phyloP scores from a whole-genome alignment of 2,888 invertebrate genomes.

The Drosophila nigricruria region DNA sequence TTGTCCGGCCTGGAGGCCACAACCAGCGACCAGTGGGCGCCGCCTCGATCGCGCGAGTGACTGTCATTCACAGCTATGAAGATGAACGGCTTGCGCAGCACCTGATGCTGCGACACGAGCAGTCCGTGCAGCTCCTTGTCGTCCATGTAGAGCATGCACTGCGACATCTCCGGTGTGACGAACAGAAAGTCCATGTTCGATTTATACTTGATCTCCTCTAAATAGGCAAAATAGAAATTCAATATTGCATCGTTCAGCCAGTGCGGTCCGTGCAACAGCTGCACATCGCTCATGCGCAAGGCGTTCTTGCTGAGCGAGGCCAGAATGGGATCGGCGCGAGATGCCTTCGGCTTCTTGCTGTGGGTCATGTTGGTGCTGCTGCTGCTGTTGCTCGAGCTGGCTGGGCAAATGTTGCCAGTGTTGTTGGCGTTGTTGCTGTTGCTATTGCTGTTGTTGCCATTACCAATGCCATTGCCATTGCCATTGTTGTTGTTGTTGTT shows the following conservation, averaged over 20 bases:
- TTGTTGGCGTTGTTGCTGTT: neutral
- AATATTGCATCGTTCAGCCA: constrained; percentile 95
- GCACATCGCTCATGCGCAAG: constrained; percentile 91
- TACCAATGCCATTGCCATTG: neutral
- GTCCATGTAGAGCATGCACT: constrained; percentile 93
- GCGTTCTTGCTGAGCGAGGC: constrained; percentile 88
- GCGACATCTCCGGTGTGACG: constrained; percentile 91
- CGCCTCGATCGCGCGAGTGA: constrained; percentile 90
- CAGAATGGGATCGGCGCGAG: constrained; percentile 86
- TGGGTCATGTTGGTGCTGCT: neutral
- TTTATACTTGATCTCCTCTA: constrained; percentile 89
- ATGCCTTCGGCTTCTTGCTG: constrained; percentile 52
- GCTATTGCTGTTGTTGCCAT: neutral
- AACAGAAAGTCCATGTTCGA: constrained; percentile 89
- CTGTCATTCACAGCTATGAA: constrained; percentile 96
- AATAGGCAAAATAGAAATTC: constrained; percentile 96
- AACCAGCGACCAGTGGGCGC: constrained; percentile 95
- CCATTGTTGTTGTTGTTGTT: neutral
- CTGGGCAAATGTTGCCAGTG: neutral
- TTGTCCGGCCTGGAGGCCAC: constrained; percentile 91
- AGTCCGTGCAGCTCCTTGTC: constrained; percentile 89
- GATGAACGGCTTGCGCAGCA: constrained; percentile 89
- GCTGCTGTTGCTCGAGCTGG: constrained; percentile 8
- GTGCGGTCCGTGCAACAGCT: constrained; percentile 90
- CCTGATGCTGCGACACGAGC: constrained; percentile 89